Base-by-base conservation (phyloP, 2,797 vertebrate genomes). In the Lemur catta region DNA sequence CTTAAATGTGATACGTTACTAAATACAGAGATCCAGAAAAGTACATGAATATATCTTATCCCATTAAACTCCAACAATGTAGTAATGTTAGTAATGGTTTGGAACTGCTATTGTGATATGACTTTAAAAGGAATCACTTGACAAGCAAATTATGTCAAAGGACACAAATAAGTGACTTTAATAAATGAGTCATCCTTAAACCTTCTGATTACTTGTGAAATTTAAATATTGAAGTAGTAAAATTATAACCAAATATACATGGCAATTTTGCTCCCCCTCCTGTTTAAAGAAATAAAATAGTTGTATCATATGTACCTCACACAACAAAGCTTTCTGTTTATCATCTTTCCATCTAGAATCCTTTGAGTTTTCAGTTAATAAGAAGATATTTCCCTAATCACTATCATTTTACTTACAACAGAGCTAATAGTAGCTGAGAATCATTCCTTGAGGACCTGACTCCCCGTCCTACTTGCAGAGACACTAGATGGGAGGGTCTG, bases 261-360 rank as follows among this genome's bases (percentile, higher is more conserved):
- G 11, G n/a, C 14, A 78, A 30, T 74, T 90, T 87, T 61, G 4
- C 18, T 93, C 22, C 59, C n/a, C 7, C 28, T 92, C 76, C 67
- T 84, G 24, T 41, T 72, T 81, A 86, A 94, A 91, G 41, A 94
- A 94, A 90, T 71, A 63, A 72, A 48, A 41, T 17, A 75, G 46
- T 48, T 57, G 18, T 48, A 11, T 78, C 15, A 88, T n/a, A 59
- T 28, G 30, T 65, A 57, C n/a, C 17, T 71, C 33, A 30, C 4
- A 94, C 33, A 57, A n/a, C 33, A 78, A 87, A 88, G 15, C 20
- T 38, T 89, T 79, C 69, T 41, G 3, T 28, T 79, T 14, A 26
- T 30, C 2, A 6, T 12, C n/a, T 72, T 88, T 82, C 43, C 17
- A 38, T 52, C 41, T 63, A 72, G n/a, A 96, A 75, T 86, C 48